Percentiles rank a stretch among this genome's conserved stretches.
Conservation (phyloP, 2,797 vertebrate genomes). For the Cuculus canorus region DNA sequence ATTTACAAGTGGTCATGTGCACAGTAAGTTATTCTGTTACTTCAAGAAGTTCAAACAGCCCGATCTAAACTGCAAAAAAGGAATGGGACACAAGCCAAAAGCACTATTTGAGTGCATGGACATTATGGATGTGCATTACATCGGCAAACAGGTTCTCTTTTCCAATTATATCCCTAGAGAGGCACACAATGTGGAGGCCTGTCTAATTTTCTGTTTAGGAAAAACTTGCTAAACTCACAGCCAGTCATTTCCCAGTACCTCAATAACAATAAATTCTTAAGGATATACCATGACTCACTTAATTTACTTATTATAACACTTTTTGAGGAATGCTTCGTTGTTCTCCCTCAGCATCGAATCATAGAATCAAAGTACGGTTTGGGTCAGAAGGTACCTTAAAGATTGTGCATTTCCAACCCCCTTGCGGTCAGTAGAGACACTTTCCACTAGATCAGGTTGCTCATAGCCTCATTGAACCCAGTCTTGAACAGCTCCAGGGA, state of each 20-base stretch:
- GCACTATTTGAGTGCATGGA: background rate
- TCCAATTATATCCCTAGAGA: background rate
- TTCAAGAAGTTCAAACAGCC: background rate
- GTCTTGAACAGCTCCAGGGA: too few relatives aligned
- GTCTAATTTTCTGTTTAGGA: background rate
- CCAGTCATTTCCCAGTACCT: background rate
- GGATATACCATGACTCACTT: background rate
- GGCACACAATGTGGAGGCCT: background rate
- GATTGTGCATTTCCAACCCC: too few relatives aligned
- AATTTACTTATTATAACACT: background rate
- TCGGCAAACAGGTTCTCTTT: background rate
- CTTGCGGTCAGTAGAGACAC: too few relatives aligned
- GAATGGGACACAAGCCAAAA: background rate
- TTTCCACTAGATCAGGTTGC: too few relatives aligned
- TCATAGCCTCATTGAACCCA: too few relatives aligned
- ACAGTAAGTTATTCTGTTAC: background rate
- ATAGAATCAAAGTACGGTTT: too few relatives aligned
- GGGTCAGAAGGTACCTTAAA: too few relatives aligned
- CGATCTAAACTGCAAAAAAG: background rate
- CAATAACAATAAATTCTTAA: background rate
- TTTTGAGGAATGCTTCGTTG: background rate
- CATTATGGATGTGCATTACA: background rate
- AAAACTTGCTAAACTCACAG: background rate
- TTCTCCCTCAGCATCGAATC: background rate
- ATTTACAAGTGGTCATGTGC: rapidly evolving